phyloP scores from a whole-genome alignment of 2,113 vertebrate genomes.

The Opisthocomus hoazin region DNA sequence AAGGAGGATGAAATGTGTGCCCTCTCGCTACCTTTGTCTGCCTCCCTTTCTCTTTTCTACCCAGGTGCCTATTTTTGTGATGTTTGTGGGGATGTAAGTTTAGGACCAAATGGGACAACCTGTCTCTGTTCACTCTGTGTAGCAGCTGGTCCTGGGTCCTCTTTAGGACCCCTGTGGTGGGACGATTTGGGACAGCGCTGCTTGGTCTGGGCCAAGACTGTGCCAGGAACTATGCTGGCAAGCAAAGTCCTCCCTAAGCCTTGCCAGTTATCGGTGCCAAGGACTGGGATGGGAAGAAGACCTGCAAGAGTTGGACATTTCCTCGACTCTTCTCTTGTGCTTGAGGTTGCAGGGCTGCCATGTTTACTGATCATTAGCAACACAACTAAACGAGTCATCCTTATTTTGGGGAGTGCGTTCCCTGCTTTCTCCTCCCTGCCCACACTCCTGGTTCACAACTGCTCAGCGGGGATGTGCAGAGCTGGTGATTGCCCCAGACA shows the following conservation, averaged over 20 bases:
- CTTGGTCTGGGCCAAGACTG: not conserved
- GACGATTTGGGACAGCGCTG: not conserved
- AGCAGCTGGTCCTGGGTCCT: not conserved
- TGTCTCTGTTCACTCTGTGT: fast-evolving
- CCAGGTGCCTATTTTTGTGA: not conserved
- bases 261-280: not conserved
- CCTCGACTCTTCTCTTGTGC: not conserved
- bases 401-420: not conserved
- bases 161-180: not conserved
- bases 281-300: not conserved
- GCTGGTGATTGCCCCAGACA: not conserved
- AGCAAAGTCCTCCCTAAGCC: not conserved
- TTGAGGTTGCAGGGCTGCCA: not conserved
- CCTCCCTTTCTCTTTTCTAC: not conserved
- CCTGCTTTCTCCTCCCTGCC: not conserved
- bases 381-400: fast-evolving
- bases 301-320: not conserved
- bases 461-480: not conserved
- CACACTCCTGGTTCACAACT: not conserved
- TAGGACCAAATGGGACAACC: not conserved
- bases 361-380: fast-evolving
- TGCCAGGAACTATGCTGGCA: not conserved
- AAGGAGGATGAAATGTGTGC: not conserved
- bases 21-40: not conserved
- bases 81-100: not conserved